Evolutionary conservation across 2,113 vertebrate genomes (phyloP), one percentile per base, ranked within the genome.

Genomic region (Gnathonemus longibarbis): DNA sequence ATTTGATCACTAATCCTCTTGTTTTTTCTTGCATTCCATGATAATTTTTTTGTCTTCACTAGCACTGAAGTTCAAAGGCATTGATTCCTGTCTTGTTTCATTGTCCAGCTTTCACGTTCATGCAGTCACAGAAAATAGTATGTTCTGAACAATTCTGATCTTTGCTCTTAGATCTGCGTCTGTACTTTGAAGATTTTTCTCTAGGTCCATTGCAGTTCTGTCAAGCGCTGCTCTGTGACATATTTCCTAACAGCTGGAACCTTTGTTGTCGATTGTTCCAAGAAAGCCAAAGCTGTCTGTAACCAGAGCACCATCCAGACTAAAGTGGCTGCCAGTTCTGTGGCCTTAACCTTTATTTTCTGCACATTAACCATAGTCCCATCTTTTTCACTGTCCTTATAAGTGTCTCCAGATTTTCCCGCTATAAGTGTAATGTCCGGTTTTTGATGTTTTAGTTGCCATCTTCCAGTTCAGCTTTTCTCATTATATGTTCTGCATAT

Each of bases 111-210:
- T 66, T 66, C 62, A 11, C 62, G 19, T 77, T 11, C 35, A 8
- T 17, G 35, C 13, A 42, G 74, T 42, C 74, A 80, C 35, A 80
- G 74, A 80, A 80, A 80, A 80, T 42, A 80, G 31, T 42, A 80
- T 80, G 21, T 80, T 80, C 74, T 19, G 74, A 80, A 80, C 74
- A 80, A 80, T 80, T 80, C 74, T 42, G 74, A 80, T 80, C 74
- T 80, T 80, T 42, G 35, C 74, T 80, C 74, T 80, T 80, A 80
- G 74, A 42, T 77, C 70, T 77, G 35, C 5, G 2, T 77, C 70
- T 17, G 70, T 19, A 17, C 70, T 66, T 66, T 66, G n/a, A 66
- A 27, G 62, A 70, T 70, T 70, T 70, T 70, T 80, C n/a, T 80
- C 31, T 42, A 17, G 13, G 35, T 80, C 74, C 74, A 42, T 19